A percentile compares a stretch with the other conserved stretches of the same genome.
Evolutionary conservation across 2,113 vertebrate genomes (phyloP).

Genomic region (Pungitius pungitius): DNA sequence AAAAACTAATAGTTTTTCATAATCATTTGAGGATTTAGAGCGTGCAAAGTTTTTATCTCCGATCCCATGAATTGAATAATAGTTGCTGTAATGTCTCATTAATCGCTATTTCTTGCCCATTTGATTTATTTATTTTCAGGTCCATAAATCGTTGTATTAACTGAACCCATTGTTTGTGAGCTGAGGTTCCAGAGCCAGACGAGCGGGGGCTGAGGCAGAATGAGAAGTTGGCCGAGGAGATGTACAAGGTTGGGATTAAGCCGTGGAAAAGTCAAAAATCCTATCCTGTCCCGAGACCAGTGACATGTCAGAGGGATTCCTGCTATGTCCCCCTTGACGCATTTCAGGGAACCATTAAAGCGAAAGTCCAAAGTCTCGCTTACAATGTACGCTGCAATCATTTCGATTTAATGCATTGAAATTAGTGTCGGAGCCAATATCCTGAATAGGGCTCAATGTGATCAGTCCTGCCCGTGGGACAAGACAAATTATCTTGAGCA

Average conservation of each 20-base stretch:
- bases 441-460: constrained; percentile 35
- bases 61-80: constrained; percentile 52
- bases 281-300: neutral
- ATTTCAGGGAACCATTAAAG: constrained; percentile 61
- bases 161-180: constrained; percentile 41
- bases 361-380: constrained; percentile 18
- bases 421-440: constrained; percentile 50
- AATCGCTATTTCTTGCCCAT: constrained; percentile 40
- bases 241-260: constrained; percentile 25
- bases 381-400: constrained; percentile 52
- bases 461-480: constrained; percentile 34
- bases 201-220: neutral
- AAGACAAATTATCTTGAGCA: constrained; percentile 55
- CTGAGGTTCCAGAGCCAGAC: neutral
- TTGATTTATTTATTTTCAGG: constrained; percentile 63
- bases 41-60: constrained; percentile 57
- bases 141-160: constrained; percentile 66
- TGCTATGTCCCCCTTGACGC: neutral
- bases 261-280: constrained; percentile 34
- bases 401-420: constrained; percentile 66
- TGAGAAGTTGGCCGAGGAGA: constrained; percentile 4
- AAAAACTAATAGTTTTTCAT: constrained; percentile 36
- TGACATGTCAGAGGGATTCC: constrained; percentile 19
- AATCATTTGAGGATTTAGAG: constrained; percentile 51
- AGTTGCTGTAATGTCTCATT: constrained; percentile 33